Base-by-base conservation (phyloP, 2,797 vertebrate species). In the Peromyscus nudipes region DNA sequence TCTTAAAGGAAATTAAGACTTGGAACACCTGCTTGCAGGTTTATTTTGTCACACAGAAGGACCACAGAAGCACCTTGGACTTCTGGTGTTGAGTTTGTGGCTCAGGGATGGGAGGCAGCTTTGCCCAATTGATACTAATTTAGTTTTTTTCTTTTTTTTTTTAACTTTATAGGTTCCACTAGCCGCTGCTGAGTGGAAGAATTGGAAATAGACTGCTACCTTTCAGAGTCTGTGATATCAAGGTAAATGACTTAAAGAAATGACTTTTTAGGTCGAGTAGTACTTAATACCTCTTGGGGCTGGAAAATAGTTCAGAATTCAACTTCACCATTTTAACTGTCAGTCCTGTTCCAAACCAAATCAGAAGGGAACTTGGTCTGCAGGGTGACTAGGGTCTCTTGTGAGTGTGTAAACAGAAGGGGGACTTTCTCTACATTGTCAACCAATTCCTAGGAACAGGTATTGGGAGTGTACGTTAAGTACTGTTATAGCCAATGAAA, bases 1-100 rank as follows among this genome's bases (percentile, higher is more conserved):
- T 92, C 91, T 94, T 87, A 90, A 95, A 87, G 13, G 80, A 93
- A 93, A 91, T 89, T 92, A 96, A 86, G 17, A 43, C 37, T 91
- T 69, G 57, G 55, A 57, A 80, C 37, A 82, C 75, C 87, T 83
- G 49, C 89, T 89, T 87, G 29, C 92, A 85, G 31, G 65, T 86
- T 96, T 96, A 91, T 96, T 91, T 92, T 60, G 93, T 25, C 37
- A 67, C 27, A 71, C 62, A 40, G 91, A 29, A 82, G 62, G n/a
- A 82, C n/a, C 31, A 80, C 83, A 90, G 88, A 89, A 49, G 49
- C 14, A 92, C 89, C 49, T n/a, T 43, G 76, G 16, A 75, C 10
- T 37, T 87, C 27, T 65, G 69, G 65, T 75, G 76, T 86, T 81
- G 85, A 88, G 37, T 91, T 62, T 86, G 14, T 69, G 29, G 5